Evolutionary conservation across 2,113 vertebrate genomes (phyloP).

Genomic region (Taxidea taxus): DNA sequence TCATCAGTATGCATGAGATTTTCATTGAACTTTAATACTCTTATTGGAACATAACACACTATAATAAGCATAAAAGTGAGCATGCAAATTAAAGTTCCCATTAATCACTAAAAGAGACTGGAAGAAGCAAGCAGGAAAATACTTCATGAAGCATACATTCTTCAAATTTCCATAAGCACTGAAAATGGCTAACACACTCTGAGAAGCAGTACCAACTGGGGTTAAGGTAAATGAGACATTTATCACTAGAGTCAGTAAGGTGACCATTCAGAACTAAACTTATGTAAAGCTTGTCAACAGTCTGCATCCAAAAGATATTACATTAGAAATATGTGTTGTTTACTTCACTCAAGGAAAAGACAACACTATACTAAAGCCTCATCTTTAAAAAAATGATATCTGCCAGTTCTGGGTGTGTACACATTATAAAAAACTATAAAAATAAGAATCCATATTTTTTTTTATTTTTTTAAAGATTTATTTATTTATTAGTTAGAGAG

Average conservation of each 20-base stretch:
- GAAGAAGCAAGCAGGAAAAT: conserved; percentile 68
- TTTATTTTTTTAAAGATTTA: no score
- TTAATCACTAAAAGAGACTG: conserved; percentile 86
- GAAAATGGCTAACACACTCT: conserved; percentile 69
- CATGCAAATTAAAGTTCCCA: conserved; percentile 90
- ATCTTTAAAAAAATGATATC: not conserved
- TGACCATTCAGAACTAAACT: conserved; percentile 69
- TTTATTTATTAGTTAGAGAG: no score
- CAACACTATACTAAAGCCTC: not conserved
- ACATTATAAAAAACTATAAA: not conserved
- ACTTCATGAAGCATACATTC: conserved; percentile 55
- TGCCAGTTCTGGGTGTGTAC: not conserved
- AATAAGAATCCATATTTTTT: not conserved
- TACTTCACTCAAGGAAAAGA: conserved; percentile 31
- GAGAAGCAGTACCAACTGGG: conserved; percentile 51
- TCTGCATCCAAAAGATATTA: conserved; percentile 45
- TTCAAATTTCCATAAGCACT: conserved; percentile 59
- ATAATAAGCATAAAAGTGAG: conserved; percentile 90
- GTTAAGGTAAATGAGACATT: conserved; percentile 61
- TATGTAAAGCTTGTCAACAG: conserved; percentile 57
- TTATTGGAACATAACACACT: conserved; percentile 88
- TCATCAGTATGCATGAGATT: conserved; percentile 93
- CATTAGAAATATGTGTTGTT: conserved; percentile 7
- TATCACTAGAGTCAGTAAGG: conserved; percentile 56
- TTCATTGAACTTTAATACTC: conserved; percentile 91